phyloP scores from a whole-genome alignment of 2,888 invertebrate genomes.

The Polydrusus pterygomalis region DNA sequence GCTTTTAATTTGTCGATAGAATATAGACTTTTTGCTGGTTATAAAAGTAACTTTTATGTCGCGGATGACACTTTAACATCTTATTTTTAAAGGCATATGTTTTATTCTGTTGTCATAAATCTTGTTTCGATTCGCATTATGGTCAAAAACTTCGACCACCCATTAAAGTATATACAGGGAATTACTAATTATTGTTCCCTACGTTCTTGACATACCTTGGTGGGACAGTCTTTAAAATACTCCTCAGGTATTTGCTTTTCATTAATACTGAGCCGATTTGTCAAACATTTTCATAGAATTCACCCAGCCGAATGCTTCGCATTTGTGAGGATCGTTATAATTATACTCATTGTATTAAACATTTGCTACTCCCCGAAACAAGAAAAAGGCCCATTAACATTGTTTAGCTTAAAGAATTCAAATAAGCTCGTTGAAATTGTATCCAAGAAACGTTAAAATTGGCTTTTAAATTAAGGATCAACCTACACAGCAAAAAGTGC shows the following conservation, averaged over 20 bases:
- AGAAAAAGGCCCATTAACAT: conserved; percentile 41
- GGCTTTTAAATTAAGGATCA: too few relatives aligned
- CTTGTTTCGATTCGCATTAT: conserved; percentile 47
- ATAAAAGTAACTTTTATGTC: conserved; percentile 24
- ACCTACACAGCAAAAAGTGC: too few relatives aligned
- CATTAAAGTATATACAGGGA: conserved; percentile 62
- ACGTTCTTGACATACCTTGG: conserved; percentile 60
- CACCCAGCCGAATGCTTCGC: conserved; percentile 45
- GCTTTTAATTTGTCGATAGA: conserved; percentile 34
- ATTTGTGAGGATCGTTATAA: conserved; percentile 50
- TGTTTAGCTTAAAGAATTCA: conserved; percentile 30
- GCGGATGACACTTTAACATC: conserved; percentile 38
- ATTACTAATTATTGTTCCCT: conserved; percentile 63
- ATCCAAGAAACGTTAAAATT: too few relatives aligned
- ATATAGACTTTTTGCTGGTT: conserved; percentile 20
- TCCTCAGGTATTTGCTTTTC: conserved; percentile 58
- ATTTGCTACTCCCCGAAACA: conserved; percentile 25
- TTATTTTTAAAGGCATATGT: conserved; percentile 45
- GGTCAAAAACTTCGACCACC: conserved; percentile 60
- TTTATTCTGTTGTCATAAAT: conserved; percentile 50
- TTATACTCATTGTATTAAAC: conserved; percentile 46
- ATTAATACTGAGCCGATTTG: conserved; percentile 57
- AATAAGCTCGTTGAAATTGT: not conserved
- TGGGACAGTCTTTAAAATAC: conserved; percentile 56
- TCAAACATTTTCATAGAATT: conserved; percentile 57